phyloP scores from a whole-genome alignment of 2,113 vertebrate genomes.

The Gnathonemus echidnorhynchus region DNA sequence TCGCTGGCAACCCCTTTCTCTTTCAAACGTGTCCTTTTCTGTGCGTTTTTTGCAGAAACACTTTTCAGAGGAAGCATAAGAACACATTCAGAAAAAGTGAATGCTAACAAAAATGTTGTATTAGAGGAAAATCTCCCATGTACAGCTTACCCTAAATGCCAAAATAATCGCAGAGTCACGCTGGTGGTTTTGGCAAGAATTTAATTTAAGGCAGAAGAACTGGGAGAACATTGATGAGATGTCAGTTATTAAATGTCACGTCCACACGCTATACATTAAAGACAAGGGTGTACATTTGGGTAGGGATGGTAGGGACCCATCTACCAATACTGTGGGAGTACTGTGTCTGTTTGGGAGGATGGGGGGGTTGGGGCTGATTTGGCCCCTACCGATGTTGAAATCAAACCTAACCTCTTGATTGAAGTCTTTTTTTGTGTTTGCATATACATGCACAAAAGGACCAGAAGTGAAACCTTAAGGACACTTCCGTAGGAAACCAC shows the following conservation, averaged over 20 bases:
- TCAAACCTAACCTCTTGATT: neutral
- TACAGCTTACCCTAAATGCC: neutral
- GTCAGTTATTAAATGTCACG: neutral
- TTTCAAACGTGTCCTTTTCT: neutral
- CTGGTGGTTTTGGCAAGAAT: neutral
- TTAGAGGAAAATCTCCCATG: neutral
- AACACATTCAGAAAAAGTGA: neutral
- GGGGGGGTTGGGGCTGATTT: neutral
- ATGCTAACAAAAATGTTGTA: neutral
- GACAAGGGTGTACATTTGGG: neutral
- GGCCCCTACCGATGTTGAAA: neutral
- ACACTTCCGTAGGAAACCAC: neutral
- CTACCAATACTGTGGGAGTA: neutral
- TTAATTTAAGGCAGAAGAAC: neutral
- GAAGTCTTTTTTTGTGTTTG: neutral
- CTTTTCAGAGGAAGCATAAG: neutral
- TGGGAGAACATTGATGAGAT: neutral
- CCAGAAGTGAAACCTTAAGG: neutral
- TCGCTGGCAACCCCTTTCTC: neutral
- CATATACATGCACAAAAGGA: neutral
- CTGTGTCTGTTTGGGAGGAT: neutral
- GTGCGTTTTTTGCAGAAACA: neutral
- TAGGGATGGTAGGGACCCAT: neutral
- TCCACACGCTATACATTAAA: neutral
- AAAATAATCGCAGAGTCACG: neutral